These are phyloP conservation scores for Chromobotia macracanthus DNA, from an alignment of 2,797 vertebrate genomes.

Conservation along the genomic window DNA sequence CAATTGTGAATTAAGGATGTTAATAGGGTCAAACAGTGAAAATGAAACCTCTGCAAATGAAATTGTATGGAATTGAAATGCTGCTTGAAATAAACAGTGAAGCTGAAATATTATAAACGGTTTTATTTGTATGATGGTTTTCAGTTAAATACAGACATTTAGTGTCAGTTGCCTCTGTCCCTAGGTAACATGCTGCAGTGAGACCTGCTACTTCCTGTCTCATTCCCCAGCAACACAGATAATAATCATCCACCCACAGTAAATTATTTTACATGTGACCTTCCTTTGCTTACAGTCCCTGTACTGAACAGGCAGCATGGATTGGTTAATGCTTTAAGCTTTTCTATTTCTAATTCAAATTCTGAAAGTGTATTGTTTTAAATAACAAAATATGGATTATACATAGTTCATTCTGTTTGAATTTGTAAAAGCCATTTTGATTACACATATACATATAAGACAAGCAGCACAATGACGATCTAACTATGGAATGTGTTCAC, in stretches of 20 bases:
- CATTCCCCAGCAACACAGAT: slow-evolving; percentile 15
- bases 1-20: too few relatives aligned
- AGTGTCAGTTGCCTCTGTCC: slow-evolving; percentile 39
- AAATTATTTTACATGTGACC: neutral
- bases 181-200: slow-evolving; percentile 45
- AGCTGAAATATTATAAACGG: slow-evolving; percentile 45
- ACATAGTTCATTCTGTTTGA: slow-evolving; percentile 61
- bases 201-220: slow-evolving; percentile 60
- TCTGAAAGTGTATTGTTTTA: slow-evolving; percentile 44
- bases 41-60: too few relatives aligned
- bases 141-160: slow-evolving; percentile 55
- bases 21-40: too few relatives aligned
- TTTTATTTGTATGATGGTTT: slow-evolving; percentile 39
- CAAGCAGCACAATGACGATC: slow-evolving; percentile 81
- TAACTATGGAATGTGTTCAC: slow-evolving; percentile 65
- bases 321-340: slow-evolving; percentile 44
- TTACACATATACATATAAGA: slow-evolving; percentile 73
- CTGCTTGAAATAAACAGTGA: neutral
- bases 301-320: too few relatives aligned
- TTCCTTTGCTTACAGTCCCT: neutral
- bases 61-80: too few relatives aligned
- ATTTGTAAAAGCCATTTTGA: slow-evolving; percentile 71
- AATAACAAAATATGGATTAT: slow-evolving; percentile 61
- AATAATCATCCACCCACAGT: neutral
- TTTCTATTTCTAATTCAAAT: neutral